Conservation (phyloP, 2,888 invertebrate species). For the Ochropleura leucogaster region DNA sequence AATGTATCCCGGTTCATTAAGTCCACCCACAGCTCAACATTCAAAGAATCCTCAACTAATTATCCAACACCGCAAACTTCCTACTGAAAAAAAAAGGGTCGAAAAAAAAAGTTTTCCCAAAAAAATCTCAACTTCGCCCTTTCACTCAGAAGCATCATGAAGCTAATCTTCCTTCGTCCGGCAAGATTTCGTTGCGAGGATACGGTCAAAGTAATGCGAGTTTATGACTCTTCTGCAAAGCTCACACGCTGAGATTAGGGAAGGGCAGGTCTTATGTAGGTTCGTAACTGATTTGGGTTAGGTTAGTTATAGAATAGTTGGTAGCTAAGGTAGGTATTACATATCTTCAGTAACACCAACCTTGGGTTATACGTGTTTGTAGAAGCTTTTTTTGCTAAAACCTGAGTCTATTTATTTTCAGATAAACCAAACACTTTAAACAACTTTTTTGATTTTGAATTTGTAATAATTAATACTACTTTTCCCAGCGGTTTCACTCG, state of each 20-base stretch:
- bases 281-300: slow-evolving; percentile 50
- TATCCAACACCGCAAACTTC: slow-evolving; percentile 19
- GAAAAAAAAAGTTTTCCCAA: not conserved
- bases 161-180: slow-evolving; percentile 51
- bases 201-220: slow-evolving; percentile 50
- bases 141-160: slow-evolving; percentile 40
- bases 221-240: slow-evolving; percentile 61
- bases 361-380: not conserved
- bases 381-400: not conserved
- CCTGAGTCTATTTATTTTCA: not conserved
- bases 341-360: slow-evolving; percentile 4
- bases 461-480: too few species aligned
- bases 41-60: slow-evolving; percentile 24
- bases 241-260: slow-evolving; percentile 58
- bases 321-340: not conserved
- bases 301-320: slow-evolving; percentile 16
- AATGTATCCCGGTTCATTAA: slow-evolving; percentile 29
- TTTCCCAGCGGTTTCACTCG: too few species aligned
- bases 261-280: slow-evolving; percentile 34
- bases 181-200: slow-evolving; percentile 49
- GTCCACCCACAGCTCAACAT: not conserved
- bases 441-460: too few species aligned
- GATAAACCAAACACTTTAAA: not conserved
- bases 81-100: not conserved
- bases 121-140: slow-evolving; percentile 34